These are phyloP conservation scores for Cromileptes altivelis DNA, from an alignment of 2,113 vertebrate genomes.

Conservation along the genomic window DNA sequence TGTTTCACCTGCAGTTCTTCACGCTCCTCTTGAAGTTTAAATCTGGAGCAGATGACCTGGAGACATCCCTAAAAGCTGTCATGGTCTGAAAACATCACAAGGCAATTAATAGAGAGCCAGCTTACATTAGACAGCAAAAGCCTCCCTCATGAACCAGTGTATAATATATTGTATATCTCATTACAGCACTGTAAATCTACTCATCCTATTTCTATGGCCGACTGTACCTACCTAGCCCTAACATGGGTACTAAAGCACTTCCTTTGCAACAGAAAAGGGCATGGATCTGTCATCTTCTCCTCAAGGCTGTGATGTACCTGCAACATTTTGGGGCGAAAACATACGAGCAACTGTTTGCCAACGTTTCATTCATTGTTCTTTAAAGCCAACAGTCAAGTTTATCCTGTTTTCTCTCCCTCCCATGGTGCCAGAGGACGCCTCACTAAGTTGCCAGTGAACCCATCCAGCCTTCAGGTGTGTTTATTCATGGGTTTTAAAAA, in stretches of 20 bases:
- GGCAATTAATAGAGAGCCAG: constrained; percentile 38
- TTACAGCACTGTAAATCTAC: constrained; percentile 75
- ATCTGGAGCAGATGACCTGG: constrained; percentile 30
- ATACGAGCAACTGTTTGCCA: constrained; percentile 8
- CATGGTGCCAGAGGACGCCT: constrained; percentile 37
- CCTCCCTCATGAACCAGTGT: constrained; percentile 59
- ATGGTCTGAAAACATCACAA: constrained; percentile 30
- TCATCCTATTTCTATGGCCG: constrained; percentile 76
- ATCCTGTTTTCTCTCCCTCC: constrained; percentile 3
- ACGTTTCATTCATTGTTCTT: constrained; percentile 22
- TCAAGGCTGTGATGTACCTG: constrained; percentile 32
- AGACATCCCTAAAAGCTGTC: constrained; percentile 36
- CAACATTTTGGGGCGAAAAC: constrained; percentile 59
- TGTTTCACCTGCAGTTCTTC: constrained; percentile 26
- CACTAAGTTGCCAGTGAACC: constrained; percentile 40
- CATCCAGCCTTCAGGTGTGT: constrained; percentile 43
- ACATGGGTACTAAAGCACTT: constrained; percentile 64
- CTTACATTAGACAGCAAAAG: constrained; percentile 31
- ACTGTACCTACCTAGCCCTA: constrained; percentile 62
- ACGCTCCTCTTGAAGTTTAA: constrained; percentile 18
- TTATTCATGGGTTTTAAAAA: constrained; percentile 63
- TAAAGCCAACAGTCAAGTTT: constrained; percentile 19
- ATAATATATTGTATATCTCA: constrained; percentile 76
- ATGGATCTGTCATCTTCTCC: constrained; percentile 49
- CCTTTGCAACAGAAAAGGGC: constrained; percentile 68